Evolutionary conservation across 1,140 invertebrate genomes (phyloP).

Genomic region (Gonioctena quinquepunctata): DNA sequence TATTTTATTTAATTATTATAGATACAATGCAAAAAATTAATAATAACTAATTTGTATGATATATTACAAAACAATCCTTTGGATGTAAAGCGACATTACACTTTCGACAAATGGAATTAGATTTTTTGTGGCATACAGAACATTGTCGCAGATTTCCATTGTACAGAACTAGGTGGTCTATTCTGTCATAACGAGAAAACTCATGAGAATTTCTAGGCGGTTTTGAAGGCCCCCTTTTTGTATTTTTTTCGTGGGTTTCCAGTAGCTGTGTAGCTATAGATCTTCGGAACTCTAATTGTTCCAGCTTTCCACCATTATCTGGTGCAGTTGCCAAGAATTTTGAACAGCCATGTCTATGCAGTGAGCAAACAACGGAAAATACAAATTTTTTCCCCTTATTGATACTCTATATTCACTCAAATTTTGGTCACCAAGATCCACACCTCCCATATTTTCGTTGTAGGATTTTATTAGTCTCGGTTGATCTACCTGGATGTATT

Average conservation of each 20-base stretch:
- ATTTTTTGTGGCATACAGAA: conserved; percentile 5
- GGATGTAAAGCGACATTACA: conserved; percentile 14
- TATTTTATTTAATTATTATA: neutral
- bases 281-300: conserved; percentile 15
- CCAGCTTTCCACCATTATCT: conserved; percentile 13
- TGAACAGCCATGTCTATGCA: conserved; percentile 30
- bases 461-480: conserved; percentile 38
- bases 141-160: conserved; percentile 8
- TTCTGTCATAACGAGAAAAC: conserved; percentile 2
- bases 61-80: conserved; percentile 9
- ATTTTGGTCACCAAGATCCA: conserved; percentile 44
- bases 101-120: conserved; percentile 11
- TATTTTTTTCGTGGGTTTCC: conserved; percentile 14
- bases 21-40: neutral
- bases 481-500: conserved; percentile 35
- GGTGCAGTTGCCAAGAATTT: conserved; percentile 21
- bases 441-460: conserved; percentile 43
- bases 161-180: conserved; percentile 8
- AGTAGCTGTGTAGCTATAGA: conserved; percentile 8
- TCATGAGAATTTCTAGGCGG: neutral
- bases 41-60: conserved; percentile 6
- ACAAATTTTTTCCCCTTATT: conserved; percentile 45
- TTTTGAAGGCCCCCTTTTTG: neutral
- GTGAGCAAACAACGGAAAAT: conserved; percentile 31
- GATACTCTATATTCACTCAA: conserved; percentile 37